A percentile compares a stretch with the other conserved stretches of the same genome.
phyloP scores from a whole-genome alignment of 2,888 invertebrate genomes.

The Erebia aethiops region DNA sequence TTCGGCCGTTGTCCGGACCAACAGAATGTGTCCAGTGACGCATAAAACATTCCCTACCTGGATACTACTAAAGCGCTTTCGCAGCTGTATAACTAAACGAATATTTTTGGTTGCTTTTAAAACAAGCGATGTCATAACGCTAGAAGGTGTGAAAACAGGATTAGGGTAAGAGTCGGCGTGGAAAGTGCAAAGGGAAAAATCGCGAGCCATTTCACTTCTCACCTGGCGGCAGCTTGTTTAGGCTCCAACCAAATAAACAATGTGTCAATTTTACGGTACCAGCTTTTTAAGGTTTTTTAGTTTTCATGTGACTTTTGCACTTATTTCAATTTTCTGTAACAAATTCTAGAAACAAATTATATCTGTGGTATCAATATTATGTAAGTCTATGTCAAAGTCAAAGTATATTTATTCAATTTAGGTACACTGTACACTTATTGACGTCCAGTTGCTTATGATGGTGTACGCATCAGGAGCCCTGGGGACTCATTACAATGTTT shows the following conservation, averaged over 20 bases:
- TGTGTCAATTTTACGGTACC: conserved; percentile 15
- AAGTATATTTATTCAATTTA: no score
- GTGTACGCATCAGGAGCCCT: no score
- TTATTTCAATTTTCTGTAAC: background rate
- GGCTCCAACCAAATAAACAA: conserved; percentile 30
- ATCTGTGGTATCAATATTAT: background rate
- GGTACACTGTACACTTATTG: no score
- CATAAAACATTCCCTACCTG: conserved; percentile 75
- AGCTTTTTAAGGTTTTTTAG: conserved; percentile 23
- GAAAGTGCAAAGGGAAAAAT: conserved; percentile 70
- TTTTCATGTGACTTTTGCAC: conserved; percentile 7
- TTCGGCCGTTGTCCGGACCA: conserved; percentile 61
- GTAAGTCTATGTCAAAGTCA: background rate
- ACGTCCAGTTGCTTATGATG: no score
- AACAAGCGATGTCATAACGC: conserved; percentile 41
- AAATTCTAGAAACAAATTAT: background rate
- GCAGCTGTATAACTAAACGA: conserved; percentile 11
- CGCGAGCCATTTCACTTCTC: conserved; percentile 74
- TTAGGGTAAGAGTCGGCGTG: conserved; percentile 43
- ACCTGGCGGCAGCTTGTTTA: conserved; percentile 57
- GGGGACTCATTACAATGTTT: no score
- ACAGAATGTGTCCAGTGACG: conserved; percentile 71
- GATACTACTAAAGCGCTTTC: conserved; percentile 35
- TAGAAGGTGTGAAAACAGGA: conserved; percentile 21
- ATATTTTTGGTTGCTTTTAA: conserved; percentile 39